Conservation (phyloP, 2,113 vertebrate genomes). For the Romanogobio albipinnatus region DNA sequence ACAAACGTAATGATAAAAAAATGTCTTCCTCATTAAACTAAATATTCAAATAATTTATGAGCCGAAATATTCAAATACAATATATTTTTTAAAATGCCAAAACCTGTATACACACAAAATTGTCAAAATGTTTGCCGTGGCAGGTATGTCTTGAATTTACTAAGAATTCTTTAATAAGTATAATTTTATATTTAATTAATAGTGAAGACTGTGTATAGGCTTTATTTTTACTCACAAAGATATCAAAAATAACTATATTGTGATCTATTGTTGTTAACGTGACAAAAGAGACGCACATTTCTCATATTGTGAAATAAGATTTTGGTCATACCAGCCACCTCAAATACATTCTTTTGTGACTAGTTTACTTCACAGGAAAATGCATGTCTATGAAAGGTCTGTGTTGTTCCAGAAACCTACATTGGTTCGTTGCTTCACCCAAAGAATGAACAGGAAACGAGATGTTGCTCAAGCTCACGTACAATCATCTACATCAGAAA, state of each 20-base stretch:
- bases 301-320: background rate
- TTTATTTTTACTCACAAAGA: background rate
- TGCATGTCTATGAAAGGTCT: background rate
- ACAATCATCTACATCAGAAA: background rate
- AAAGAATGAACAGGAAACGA: conserved; percentile 48
- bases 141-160: background rate
- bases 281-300: background rate
- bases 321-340: background rate
- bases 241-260: background rate
- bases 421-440: background rate
- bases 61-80: too few relatives aligned
- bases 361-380: conserved; percentile 10
- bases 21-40: too few relatives aligned
- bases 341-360: background rate
- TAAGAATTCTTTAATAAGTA: background rate
- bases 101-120: too few relatives aligned
- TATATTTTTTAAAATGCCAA: too few relatives aligned
- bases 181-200: too few relatives aligned
- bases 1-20: too few relatives aligned
- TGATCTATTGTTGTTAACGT: background rate
- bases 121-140: too few relatives aligned
- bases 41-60: too few relatives aligned
- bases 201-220: background rate
- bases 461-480: background rate
- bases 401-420: background rate